Evolutionary conservation across 2,113 vertebrate species (phyloP).

Genomic region (Prolemur simus): DNA sequence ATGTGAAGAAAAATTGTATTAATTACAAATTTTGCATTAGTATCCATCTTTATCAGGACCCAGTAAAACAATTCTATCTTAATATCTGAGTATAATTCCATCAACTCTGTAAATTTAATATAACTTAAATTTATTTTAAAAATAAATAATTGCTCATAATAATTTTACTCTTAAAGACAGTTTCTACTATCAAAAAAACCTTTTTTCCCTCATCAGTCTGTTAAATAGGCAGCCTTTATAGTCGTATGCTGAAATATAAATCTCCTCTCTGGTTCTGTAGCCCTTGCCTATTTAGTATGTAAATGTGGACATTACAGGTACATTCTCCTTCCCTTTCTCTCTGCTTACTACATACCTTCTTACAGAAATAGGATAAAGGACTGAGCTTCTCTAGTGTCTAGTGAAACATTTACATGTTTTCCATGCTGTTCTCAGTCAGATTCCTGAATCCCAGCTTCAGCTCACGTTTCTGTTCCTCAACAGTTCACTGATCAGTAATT

Average conservation of each 20-base stretch:
- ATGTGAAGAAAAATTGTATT: neutral
- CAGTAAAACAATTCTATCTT: neutral
- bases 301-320: neutral
- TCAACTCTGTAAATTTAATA: neutral
- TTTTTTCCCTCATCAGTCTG: too few species aligned
- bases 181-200: neutral
- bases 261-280: neutral
- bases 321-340: neutral
- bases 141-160: neutral
- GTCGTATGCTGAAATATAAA: neutral
- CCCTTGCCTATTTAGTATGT: neutral
- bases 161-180: neutral
- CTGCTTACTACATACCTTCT: neutral
- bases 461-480: conserved; percentile 86
- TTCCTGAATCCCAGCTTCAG: conserved; percentile 82
- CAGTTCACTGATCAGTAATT: conserved; percentile 91
- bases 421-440: conserved; percentile 66
- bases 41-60: neutral
- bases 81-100: neutral
- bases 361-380: neutral
- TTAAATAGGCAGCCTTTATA: neutral
- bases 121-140: neutral
- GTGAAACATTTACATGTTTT: conserved; percentile 62
- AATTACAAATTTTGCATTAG: neutral
- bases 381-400: conserved; percentile 35